Conservation (phyloP, 2,888 invertebrate genomes). For the Ophonus ardosiacus region DNA sequence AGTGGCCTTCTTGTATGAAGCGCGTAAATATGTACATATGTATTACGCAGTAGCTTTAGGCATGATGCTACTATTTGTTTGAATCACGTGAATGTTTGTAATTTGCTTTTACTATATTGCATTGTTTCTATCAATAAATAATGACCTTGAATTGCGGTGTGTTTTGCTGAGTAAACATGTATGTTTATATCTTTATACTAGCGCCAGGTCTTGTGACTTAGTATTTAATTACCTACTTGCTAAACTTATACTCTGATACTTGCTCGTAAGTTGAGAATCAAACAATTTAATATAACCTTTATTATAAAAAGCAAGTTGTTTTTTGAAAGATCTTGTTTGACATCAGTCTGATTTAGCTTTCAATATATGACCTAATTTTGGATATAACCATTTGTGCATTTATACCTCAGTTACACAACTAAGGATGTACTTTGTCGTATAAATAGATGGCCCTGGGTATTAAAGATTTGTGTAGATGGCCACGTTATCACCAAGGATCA, state of each 20-base stretch:
- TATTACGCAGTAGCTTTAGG: constrained; percentile 29
- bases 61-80: constrained; percentile 16
- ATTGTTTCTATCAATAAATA: constrained; percentile 46
- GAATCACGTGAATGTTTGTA: constrained; percentile 27
- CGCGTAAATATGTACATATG: constrained; percentile 14
- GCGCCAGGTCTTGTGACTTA: not conserved
- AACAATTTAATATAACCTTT: not conserved
- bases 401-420: too few relatives aligned
- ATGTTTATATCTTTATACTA: constrained; percentile 10
- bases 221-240: not conserved
- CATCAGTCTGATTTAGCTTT: too few relatives aligned
- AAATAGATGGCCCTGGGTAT: too few relatives aligned
- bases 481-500: too few relatives aligned
- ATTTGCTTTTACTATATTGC: constrained; percentile 21
- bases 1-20: constrained; percentile 5
- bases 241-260: not conserved
- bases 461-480: too few relatives aligned
- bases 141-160: constrained; percentile 7
- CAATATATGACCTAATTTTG: too few relatives aligned
- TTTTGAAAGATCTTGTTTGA: too few relatives aligned
- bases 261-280: too few relatives aligned
- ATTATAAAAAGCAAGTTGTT: not conserved
- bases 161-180: constrained; percentile 16
- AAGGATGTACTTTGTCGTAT: too few relatives aligned
- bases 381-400: too few relatives aligned